Base-by-base conservation (phyloP, 2,113 vertebrate species). In the Limanda limanda region DNA sequence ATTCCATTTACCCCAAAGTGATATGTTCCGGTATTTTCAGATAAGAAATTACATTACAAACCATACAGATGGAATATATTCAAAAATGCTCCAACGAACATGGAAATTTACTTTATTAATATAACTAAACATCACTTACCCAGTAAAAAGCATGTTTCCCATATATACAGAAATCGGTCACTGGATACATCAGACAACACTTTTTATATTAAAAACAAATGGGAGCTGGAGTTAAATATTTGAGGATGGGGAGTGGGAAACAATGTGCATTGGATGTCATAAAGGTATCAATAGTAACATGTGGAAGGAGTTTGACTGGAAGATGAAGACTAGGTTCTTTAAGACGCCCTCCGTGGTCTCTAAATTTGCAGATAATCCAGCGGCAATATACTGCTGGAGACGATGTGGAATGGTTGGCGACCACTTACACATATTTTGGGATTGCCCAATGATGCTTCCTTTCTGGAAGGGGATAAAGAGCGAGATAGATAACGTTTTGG, bases 261-360 rank as follows among this genome's bases (percentile, higher is more conserved):
- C 25, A 51, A 51, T 51, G 18, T 66, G 63, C 45, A 66, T 11
- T 48, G 24, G 45, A 66, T 51, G 63, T 66, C 63, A 51, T 20
- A 66, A 66, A 13, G 45, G 42, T 51, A 66, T 66, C 10, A 27
- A 51, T 51, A 66, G 63, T 66, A 51, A 51, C 24, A 66, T 27
- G 42, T 66, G 63, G 63, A 66, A 27, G 63, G 63, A 66, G 21
- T 48, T 51, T 66, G 63, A 51, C 20, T 66, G 63, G 63, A 66
- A 66, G 63, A 66, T 27, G 63, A 66, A 66, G 54, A 56, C 21
- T 13, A 24, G 54, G 21, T 25, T 25, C 25, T 25, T 25, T 25
- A 25, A 25, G 3, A 25, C 25, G 25, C 25, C 25, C 25, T 25
- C 25, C 2, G 25, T 25, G 25, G 25, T 24, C 3, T 56, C 54